Base-by-base conservation (phyloP, 2,888 invertebrate species). In the Pyralis farinalis region DNA sequence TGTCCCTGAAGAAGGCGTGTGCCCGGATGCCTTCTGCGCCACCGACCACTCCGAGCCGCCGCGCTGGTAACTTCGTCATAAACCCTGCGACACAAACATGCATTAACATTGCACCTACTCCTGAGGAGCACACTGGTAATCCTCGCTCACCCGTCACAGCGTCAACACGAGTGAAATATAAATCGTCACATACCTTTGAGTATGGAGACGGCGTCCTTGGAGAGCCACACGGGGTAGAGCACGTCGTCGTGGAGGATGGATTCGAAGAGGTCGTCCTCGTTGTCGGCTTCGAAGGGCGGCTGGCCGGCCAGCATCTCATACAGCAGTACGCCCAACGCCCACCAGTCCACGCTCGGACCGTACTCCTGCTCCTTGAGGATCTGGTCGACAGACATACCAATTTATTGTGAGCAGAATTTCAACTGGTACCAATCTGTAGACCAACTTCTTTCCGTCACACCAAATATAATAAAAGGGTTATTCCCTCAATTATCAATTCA, bases 301-400 rank as follows among this genome's bases (percentile, higher is more conserved):
- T 99, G 99, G 0, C 99, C 98, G 1, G 98, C 98, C 96, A 98
- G 95, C 98, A 99, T 99, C 92, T 99, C 98, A 85, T 99, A 99
- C 96, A 98, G 96, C 33, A 98, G 92, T 44, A 99, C 98, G 37
- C 98, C 99, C 53, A 99, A 91, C 48, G 98, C 98, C 98, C 98
- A 99, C 96, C 96, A 96, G 85, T 96, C 96, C 44, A 97, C 96
- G 47, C 95, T 95, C 22, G 95, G 94, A 0, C 96, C 96, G 72
- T 96, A 96, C 71, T 98, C 96, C 63, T 96, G 91, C 85, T 98
- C 98, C 81, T 97, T 97, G 42, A 98, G 91, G 72, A 98, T 98
- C 93, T 88, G 51, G 0, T n/a, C n/a, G n/a, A n/a, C n/a, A n/a
- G n/a, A n/a, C n/a, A n/a, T n/a, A n/a, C n/a, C n/a, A n/a, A n/a